phyloP scores from a whole-genome alignment of 1,140 invertebrate species.

The Diprion similis region DNA sequence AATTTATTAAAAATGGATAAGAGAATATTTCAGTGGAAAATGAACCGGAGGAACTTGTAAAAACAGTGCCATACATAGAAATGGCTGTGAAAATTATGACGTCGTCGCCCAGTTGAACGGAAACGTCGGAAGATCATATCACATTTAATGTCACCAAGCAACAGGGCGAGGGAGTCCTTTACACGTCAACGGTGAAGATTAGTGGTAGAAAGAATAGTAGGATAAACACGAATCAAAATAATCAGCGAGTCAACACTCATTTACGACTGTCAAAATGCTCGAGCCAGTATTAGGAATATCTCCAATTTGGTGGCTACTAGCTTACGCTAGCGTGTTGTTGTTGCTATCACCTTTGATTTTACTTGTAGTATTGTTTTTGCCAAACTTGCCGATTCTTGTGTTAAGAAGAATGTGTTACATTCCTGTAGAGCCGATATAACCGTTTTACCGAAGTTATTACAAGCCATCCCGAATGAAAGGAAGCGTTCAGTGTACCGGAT shows the following conservation, averaged over 20 bases:
- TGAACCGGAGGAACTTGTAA: not conserved
- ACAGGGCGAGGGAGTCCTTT: too few species aligned
- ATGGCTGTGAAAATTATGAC: not conserved
- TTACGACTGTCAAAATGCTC: slow-evolving; percentile 38
- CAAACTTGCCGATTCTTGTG: slow-evolving; percentile 55
- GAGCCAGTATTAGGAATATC: slow-evolving; percentile 46
- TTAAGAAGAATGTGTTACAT: slow-evolving; percentile 56
- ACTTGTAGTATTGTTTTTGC: slow-evolving; percentile 50
- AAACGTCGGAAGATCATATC: not conserved
- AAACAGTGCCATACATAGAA: not conserved
- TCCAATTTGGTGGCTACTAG: slow-evolving; percentile 53
- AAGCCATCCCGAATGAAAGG: too few species aligned
- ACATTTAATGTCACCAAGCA: too few species aligned
- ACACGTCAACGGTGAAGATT: too few species aligned
- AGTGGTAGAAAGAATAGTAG: too few species aligned
- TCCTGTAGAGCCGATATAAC: slow-evolving; percentile 54
- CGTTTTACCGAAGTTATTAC: too few species aligned
- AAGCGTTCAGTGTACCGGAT: too few species aligned
- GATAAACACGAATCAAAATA: too few species aligned
- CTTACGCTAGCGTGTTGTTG: slow-evolving; percentile 50
- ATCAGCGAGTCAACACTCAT: too few species aligned
- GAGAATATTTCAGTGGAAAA: not conserved
- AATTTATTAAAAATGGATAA: not conserved
- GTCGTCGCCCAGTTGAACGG: not conserved
- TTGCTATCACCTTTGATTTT: slow-evolving; percentile 53